phyloP scores from a whole-genome alignment of 2,888 invertebrate species.

The Kryphioiulus occultus region DNA sequence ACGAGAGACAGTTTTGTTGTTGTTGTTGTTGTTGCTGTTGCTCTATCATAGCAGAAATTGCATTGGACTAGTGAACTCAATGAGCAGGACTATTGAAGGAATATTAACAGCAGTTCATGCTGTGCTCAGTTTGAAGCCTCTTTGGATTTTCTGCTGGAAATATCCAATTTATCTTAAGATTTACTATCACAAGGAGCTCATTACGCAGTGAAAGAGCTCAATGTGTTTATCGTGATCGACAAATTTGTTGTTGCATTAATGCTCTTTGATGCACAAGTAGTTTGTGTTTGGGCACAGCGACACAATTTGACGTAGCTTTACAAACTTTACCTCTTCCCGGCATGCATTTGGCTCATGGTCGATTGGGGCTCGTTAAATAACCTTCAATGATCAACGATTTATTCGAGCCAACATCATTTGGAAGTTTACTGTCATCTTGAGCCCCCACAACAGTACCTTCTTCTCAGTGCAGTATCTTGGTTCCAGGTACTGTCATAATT shows the following conservation, averaged over 20 bases:
- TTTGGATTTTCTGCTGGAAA: constrained; percentile 2
- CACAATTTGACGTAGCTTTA: too few relatives aligned
- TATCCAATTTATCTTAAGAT: constrained; percentile 1
- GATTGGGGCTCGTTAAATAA: too few relatives aligned
- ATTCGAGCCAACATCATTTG: neutral
- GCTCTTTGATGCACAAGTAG: neutral
- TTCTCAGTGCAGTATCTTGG: neutral
- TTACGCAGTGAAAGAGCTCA: neutral
- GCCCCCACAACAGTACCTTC: neutral
- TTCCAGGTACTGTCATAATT: neutral
- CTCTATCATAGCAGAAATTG: neutral
- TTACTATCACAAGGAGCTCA: neutral
- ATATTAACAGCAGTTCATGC: neutral
- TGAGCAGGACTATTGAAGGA: neutral
- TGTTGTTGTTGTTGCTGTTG: too few relatives aligned
- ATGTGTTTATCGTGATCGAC: neutral
- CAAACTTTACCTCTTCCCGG: too few relatives aligned
- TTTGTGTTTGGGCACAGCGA: neutral
- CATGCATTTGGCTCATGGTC: too few relatives aligned
- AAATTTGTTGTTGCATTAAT: neutral
- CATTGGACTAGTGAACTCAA: neutral
- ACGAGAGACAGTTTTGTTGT: too few relatives aligned
- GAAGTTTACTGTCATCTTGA: neutral
- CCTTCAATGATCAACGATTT: too few relatives aligned
- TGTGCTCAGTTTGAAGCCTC: neutral